Conservation (phyloP, 2,888 invertebrate genomes). For the Hemicrepidius hirtus region DNA sequence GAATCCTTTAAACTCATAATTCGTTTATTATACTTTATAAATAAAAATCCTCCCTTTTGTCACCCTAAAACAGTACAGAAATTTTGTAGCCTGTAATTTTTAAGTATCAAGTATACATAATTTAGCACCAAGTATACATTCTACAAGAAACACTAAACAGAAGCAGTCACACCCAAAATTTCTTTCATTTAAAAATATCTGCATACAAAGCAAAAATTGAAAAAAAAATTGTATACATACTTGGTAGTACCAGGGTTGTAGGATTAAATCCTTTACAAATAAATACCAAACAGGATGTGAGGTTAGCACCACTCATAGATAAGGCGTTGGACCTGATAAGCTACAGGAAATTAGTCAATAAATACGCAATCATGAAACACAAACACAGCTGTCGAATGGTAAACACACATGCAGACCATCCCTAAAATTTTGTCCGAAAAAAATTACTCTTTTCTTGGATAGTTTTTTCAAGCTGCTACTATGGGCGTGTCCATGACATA, state of each 20-base stretch:
- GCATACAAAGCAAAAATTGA: too few relatives aligned
- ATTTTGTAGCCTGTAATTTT: too few relatives aligned
- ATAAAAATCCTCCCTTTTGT: slow-evolving; percentile 2
- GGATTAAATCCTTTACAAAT: neutral
- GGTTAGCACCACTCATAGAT: slow-evolving; percentile 4
- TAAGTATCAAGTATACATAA: neutral
- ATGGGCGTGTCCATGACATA: too few relatives aligned
- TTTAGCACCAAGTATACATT: too few relatives aligned
- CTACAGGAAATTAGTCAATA: slow-evolving; percentile 2
- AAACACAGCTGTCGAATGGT: slow-evolving; percentile 1
- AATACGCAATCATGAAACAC: neutral
- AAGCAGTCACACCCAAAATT: neutral
- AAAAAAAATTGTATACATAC: neutral
- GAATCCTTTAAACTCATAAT: slow-evolving; percentile 68
- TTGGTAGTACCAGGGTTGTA: neutral
- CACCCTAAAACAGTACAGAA: slow-evolving; percentile 24
- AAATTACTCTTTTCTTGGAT: too few relatives aligned
- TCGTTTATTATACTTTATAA: slow-evolving; percentile 22
- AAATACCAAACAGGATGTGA: neutral
- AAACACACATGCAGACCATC: too few relatives aligned
- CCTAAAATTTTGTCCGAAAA: too few relatives aligned
- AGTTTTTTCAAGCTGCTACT: too few relatives aligned
- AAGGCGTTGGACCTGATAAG: slow-evolving; percentile 6
- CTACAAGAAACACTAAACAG: too few relatives aligned
- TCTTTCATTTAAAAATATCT: neutral